Evolutionary conservation across 2,888 invertebrate species (phyloP).

Genomic region (Pogonocherus hispidulus): DNA sequence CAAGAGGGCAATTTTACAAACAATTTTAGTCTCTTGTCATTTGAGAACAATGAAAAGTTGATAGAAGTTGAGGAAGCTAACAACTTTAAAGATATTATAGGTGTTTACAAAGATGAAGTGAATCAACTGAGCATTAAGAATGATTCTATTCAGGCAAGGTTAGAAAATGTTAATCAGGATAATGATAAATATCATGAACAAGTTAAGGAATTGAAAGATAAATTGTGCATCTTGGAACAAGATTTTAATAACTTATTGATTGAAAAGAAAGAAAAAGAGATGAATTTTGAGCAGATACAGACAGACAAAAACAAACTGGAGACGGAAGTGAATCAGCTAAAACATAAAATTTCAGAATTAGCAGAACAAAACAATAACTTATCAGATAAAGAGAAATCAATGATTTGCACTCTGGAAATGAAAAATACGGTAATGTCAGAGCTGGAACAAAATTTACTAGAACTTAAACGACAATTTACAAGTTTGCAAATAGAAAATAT

Average conservation of each 20-base stretch:
- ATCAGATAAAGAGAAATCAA: slow-evolving; percentile 10
- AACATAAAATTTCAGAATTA: background rate
- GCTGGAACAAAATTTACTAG: slow-evolving; percentile 24
- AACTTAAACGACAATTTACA: slow-evolving; percentile 29
- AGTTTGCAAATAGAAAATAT: slow-evolving; percentile 23
- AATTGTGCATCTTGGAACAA: slow-evolving; percentile 21
- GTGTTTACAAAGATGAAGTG: slow-evolving; percentile 11
- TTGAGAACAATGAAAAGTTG: slow-evolving; percentile 32
- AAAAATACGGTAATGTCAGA: slow-evolving; percentile 11
- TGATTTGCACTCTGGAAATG: slow-evolving; percentile 3
- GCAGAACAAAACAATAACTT: slow-evolving; percentile 21
- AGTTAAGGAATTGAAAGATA: slow-evolving; percentile 12
- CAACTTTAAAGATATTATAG: slow-evolving; percentile 2
- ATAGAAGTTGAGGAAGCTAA: slow-evolving; percentile 9
- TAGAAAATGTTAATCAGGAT: slow-evolving; percentile 6
- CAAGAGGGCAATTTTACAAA: background rate
- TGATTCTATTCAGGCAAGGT: slow-evolving; percentile 1
- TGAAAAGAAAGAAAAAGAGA: slow-evolving; percentile 18
- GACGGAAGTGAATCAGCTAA: slow-evolving; percentile 3
- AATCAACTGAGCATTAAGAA: background rate
- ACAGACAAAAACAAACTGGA: slow-evolving; percentile 7
- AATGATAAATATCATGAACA: slow-evolving; percentile 8
- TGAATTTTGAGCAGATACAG: slow-evolving; percentile 7
- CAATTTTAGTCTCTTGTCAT: background rate
- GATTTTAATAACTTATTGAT: slow-evolving; percentile 1